These are phyloP conservation scores for Wiebesia pumilae DNA, from an alignment of 1,140 invertebrate species.

Conservation along the genomic window DNA sequence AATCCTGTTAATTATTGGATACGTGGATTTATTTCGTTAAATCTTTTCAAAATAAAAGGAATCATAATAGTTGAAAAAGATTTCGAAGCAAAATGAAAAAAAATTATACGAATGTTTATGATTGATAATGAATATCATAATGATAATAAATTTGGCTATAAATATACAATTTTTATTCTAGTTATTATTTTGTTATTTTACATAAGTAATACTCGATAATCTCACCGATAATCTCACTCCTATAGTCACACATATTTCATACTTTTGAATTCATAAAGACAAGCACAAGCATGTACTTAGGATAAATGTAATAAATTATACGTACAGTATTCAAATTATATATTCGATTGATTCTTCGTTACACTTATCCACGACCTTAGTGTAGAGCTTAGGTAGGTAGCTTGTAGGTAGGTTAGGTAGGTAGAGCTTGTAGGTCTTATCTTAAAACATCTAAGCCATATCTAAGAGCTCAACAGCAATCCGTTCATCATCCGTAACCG, in stretches of 20 bases:
- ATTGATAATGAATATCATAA: neutral
- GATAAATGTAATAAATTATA: neutral
- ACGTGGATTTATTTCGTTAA: neutral
- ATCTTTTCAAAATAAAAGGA: neutral
- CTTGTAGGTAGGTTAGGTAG: neutral
- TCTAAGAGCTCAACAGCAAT: neutral
- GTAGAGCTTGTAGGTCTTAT: neutral
- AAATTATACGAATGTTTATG: too few relatives aligned
- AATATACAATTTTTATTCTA: neutral
- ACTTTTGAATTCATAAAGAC: neutral
- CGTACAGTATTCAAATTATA: neutral
- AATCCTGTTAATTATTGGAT: neutral
- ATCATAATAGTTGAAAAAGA: too few relatives aligned
- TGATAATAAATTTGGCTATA: neutral
- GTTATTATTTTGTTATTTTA: neutral
- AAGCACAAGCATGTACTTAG: neutral
- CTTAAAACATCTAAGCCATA: neutral
- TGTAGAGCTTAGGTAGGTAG: neutral
- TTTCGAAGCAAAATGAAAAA: too few relatives aligned
- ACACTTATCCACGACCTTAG: neutral
- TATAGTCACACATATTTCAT: neutral
- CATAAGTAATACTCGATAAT: neutral
- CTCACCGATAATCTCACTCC: too few relatives aligned
- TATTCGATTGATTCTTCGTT: neutral
- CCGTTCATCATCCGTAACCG: conserved; percentile 15